Percentiles rank a stretch among this genome's conserved stretches.
Evolutionary conservation across 1,140 invertebrate genomes (phyloP).

Genomic region (Colletes latitarsis): DNA sequence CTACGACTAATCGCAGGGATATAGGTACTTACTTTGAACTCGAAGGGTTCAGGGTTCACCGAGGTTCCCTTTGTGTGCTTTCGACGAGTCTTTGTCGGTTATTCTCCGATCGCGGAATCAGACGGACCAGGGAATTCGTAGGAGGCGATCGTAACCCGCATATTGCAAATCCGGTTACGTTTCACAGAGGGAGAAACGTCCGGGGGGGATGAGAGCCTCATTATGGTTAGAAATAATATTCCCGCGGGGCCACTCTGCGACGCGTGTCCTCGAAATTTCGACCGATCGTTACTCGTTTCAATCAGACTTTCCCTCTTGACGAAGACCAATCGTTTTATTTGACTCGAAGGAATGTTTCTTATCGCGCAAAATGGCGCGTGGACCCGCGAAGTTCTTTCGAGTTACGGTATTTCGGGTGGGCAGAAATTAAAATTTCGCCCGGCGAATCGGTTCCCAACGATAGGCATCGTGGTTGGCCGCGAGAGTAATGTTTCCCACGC

Average conservation of each 20-base stretch:
- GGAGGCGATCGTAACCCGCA: slow-evolving; percentile 30
- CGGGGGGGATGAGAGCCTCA: slow-evolving; percentile 19
- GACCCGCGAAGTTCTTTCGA: too few species aligned
- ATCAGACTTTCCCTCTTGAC: too few species aligned
- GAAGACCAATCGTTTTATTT: too few species aligned
- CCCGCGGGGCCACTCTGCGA: slow-evolving; percentile 30
- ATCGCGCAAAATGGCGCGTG: too few species aligned
- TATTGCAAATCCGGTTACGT: slow-evolving; percentile 48
- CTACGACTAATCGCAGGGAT: background rate
- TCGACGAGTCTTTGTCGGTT: background rate
- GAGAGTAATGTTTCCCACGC: slow-evolving; percentile 71
- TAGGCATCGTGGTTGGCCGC: slow-evolving; percentile 51
- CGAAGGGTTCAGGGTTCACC: background rate
- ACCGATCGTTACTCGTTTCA: too few species aligned
- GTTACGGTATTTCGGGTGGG: too few species aligned
- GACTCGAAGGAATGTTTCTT: too few species aligned
- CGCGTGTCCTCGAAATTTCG: too few species aligned
- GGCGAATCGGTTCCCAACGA: slow-evolving; percentile 50
- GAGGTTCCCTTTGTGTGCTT: background rate
- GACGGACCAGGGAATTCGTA: slow-evolving; percentile 7
- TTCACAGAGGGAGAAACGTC: slow-evolving; percentile 14
- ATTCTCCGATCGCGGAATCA: slow-evolving; percentile 32
- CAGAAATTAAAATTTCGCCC: slow-evolving; percentile 45
- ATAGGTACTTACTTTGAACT: background rate
- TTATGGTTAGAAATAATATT: slow-evolving; percentile 49